A percentile compares a stretch with the other conserved stretches of the same genome.
These are phyloP conservation scores for Gastrophysa polygoni DNA, from an alignment of 2,888 invertebrate genomes.

Conservation along the genomic window DNA sequence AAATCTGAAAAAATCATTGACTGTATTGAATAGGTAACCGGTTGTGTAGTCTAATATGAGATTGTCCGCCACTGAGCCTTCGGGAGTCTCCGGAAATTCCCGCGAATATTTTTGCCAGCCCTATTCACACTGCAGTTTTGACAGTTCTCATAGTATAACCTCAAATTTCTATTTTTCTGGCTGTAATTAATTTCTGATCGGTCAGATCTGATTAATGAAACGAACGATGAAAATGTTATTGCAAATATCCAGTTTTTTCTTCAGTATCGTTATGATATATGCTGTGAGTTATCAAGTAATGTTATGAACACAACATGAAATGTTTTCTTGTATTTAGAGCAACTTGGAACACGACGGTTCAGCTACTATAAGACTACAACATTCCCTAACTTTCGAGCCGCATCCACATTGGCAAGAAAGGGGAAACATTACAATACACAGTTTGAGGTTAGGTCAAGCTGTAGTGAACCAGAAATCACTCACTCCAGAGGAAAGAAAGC, in stretches of 20 bases:
- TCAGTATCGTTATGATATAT: background rate
- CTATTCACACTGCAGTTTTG: too few species aligned
- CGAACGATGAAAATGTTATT: background rate
- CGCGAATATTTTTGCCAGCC: too few species aligned
- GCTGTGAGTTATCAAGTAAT: background rate
- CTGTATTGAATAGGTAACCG: too few species aligned
- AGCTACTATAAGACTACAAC: constrained; percentile 72
- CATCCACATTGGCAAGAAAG: constrained; percentile 66
- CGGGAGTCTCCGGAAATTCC: too few species aligned
- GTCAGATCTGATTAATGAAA: too few species aligned
- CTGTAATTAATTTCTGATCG: too few species aligned
- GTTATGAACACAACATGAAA: background rate
- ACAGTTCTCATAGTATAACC: too few species aligned
- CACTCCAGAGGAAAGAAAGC: constrained; percentile 62
- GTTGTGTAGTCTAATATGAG: too few species aligned
- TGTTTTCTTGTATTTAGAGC: constrained; percentile 54
- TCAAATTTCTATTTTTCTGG: too few species aligned
- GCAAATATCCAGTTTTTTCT: background rate
- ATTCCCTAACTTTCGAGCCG: constrained; percentile 63
- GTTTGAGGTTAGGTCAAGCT: constrained; percentile 70
- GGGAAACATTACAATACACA: constrained; percentile 74
- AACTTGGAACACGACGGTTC: constrained; percentile 77
- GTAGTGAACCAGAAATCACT: constrained; percentile 68
- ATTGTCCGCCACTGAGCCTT: too few species aligned
- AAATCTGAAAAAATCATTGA: too few species aligned